phyloP scores from a whole-genome alignment of 2,113 vertebrate species.

The Aldabrachelys gigantea region DNA sequence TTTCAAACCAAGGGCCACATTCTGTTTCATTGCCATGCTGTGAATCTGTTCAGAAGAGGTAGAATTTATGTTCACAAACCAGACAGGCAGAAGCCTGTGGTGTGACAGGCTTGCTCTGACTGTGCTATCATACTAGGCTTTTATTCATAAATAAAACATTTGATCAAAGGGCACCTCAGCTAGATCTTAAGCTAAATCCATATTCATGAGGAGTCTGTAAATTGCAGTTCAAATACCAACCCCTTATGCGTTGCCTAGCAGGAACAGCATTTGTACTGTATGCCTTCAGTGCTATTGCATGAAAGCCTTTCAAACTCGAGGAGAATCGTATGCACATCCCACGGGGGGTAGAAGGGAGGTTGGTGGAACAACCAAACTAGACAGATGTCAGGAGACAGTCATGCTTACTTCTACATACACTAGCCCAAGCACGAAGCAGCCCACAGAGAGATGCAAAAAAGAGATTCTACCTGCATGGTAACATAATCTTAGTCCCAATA shows the following conservation, averaged over 20 bases:
- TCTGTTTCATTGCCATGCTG: neutral
- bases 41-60: neutral
- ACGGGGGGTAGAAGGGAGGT: neutral
- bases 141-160: neutral
- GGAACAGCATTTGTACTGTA: neutral
- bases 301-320: neutral
- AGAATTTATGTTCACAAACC: neutral
- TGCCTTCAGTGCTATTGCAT: neutral
- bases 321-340: neutral
- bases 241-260: neutral
- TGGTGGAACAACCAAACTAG: neutral
- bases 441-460: too few species aligned
- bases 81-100: neutral
- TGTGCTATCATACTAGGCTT: neutral
- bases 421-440: too few species aligned
- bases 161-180: neutral
- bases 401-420: neutral
- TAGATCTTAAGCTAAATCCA: neutral
- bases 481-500: too few species aligned
- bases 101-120: accelerated
- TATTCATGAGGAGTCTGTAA: neutral
- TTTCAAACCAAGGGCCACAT: neutral
- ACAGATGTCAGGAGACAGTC: neutral
- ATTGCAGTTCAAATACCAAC: neutral
- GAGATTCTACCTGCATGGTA: too few species aligned